These are phyloP conservation scores for Barypeithes pellucidus DNA, from an alignment of 2,888 invertebrate species.

Conservation along the genomic window DNA sequence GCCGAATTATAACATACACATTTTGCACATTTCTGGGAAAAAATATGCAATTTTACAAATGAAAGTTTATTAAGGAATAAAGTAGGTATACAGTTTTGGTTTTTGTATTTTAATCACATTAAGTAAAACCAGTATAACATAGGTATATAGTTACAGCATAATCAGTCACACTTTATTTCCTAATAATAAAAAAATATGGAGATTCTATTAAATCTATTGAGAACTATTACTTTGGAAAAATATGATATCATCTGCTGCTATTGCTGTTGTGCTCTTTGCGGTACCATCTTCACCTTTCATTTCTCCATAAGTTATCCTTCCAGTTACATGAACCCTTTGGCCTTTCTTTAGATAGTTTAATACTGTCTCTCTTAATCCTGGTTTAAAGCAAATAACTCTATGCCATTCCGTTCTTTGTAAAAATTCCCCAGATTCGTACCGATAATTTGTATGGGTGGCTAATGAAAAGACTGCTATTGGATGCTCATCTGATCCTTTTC, in stretches of 20 bases:
- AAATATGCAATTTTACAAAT: no score
- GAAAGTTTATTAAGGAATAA: no score
- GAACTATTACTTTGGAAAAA: constrained; percentile 76
- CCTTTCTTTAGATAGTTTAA: constrained; percentile 89
- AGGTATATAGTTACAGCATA: not conserved
- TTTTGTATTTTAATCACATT: not conserved
- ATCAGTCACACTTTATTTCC: constrained; percentile 3
- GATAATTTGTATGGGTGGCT: constrained; percentile 91
- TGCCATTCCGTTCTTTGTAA: constrained; percentile 93
- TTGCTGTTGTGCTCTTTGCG: constrained; percentile 81
- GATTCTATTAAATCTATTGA: constrained; percentile 11
- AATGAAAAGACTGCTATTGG: constrained; percentile 92
- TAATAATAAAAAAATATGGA: not conserved
- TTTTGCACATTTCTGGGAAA: no score
- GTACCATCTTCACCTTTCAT: constrained; percentile 85
- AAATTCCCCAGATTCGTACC: constrained; percentile 84
- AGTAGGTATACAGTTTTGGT: no score
- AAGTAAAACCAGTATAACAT: constrained; percentile 5
- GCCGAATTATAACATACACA: no score
- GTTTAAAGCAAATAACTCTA: constrained; percentile 80
- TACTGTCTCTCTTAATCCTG: constrained; percentile 84
- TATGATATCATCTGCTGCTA: constrained; percentile 91
- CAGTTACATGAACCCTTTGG: constrained; percentile 86
- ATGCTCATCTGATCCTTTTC: constrained; percentile 85
- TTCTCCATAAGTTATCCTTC: constrained; percentile 89